Conservation (phyloP, 2,888 invertebrate species). For the Neoascia interrupta region DNA sequence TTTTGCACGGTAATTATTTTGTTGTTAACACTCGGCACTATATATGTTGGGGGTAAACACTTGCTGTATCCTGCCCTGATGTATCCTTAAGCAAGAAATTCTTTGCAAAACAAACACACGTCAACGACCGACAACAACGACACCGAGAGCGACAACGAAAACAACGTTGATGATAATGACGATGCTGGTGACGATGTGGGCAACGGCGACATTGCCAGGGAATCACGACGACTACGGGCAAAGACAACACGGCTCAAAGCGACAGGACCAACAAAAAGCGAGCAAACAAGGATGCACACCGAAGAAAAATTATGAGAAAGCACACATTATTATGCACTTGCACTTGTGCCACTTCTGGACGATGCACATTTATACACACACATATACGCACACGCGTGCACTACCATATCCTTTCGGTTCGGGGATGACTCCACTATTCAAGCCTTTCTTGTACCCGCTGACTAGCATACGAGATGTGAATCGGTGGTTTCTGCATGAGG, state of each 20-base stretch:
- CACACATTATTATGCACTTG: slow-evolving; percentile 67
- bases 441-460: slow-evolving; percentile 41
- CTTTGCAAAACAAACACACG: slow-evolving; percentile 62
- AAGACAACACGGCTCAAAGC: no score
- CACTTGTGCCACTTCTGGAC: slow-evolving; percentile 68
- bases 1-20: slow-evolving; percentile 64
- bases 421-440: slow-evolving; percentile 47
- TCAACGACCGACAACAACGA: slow-evolving; percentile 58
- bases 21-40: slow-evolving; percentile 55
- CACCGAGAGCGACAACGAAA: background rate
- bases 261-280: slow-evolving; percentile 36
- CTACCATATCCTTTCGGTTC: slow-evolving; percentile 49
- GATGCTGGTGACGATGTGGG: slow-evolving; percentile 27
- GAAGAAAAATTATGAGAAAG: slow-evolving; percentile 58
- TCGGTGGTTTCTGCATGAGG: slow-evolving; percentile 16
- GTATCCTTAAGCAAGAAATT: slow-evolving; percentile 43
- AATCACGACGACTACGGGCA: no score
- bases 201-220: slow-evolving; percentile 63
- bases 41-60: slow-evolving; percentile 13
- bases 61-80: slow-evolving; percentile 27
- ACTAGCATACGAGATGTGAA: slow-evolving; percentile 12
- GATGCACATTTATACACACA: slow-evolving; percentile 20
- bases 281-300: slow-evolving; percentile 47
- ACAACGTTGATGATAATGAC: slow-evolving; percentile 16
- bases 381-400: background rate